phyloP scores from a whole-genome alignment of 2,113 vertebrate genomes.

The mouse (Mus musculus) region DNA sequence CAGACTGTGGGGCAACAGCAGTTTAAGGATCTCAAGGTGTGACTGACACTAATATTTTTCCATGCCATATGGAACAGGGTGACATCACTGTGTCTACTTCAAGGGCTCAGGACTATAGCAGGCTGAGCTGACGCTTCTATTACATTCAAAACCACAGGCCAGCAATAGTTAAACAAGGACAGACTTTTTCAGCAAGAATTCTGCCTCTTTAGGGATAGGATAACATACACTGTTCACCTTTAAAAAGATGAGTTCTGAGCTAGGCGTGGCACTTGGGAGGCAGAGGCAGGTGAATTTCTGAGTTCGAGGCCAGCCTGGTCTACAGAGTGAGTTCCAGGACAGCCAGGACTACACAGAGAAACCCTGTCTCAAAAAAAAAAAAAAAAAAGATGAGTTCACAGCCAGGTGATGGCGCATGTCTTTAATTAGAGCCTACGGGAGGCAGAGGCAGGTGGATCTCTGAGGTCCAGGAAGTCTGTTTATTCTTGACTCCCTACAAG shows the following conservation, averaged over 20 bases:
- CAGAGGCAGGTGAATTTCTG: neutral
- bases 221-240: neutral
- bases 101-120: neutral
- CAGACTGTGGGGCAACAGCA: neutral
- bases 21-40: no score
- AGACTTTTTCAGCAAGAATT: neutral
- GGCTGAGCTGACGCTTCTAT: rapidly evolving
- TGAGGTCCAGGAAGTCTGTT: neutral
- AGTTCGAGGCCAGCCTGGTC: neutral
- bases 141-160: neutral
- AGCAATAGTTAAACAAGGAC: no score
- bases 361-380: neutral
- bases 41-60: neutral
- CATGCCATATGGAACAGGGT: rapidly evolving
- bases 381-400: no score
- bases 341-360: neutral
- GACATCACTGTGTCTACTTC: neutral
- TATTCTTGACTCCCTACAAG: neutral
- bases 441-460: no score
- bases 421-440: no score
- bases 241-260: neutral
- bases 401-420: no score
- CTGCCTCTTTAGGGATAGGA: neutral
- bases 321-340: neutral
- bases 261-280: rapidly evolving